Evolutionary conservation across 2,113 vertebrate species (phyloP).

Genomic region (Hippocampus abdominalis): DNA sequence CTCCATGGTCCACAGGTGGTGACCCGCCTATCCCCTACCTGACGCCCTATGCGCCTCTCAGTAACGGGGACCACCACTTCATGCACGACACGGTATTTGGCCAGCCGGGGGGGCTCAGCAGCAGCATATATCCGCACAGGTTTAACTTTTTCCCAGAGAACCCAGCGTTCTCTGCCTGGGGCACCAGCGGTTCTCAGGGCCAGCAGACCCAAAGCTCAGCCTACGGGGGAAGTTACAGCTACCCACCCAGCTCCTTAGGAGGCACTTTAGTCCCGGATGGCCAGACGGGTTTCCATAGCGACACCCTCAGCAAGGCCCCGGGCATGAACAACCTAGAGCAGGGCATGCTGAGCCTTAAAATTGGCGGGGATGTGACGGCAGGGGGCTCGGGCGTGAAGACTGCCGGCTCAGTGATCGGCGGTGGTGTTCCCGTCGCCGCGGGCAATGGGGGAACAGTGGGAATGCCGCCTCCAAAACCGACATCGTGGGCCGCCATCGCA

Average conservation of each 20-base stretch:
- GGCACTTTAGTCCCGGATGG: conserved; percentile 89
- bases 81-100: conserved; percentile 97
- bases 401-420: conserved; percentile 82
- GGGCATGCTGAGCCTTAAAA: conserved; percentile 93
- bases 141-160: conserved; percentile 98
- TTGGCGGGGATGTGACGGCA: conserved; percentile 84
- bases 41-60: conserved; percentile 94
- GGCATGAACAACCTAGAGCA: conserved; percentile 96
- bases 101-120: conserved; percentile 91
- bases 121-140: conserved; percentile 90
- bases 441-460: conserved; percentile 83
- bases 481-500: conserved; percentile 96
- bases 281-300: conserved; percentile 91
- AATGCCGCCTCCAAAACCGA: conserved; percentile 87
- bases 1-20: conserved; percentile 95
- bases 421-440: conserved; percentile 66
- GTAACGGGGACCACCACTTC: conserved; percentile 96
- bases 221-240: conserved; percentile 92
- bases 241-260: conserved; percentile 91
- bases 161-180: conserved; percentile 95
- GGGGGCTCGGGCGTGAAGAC: conserved; percentile 84
- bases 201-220: conserved; percentile 95
- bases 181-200: conserved; percentile 91
- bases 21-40: conserved; percentile 96
- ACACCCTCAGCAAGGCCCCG: conserved; percentile 90